A percentile compares a stretch with the other conserved stretches of the same genome.
Evolutionary conservation across 2,113 vertebrate species (phyloP).

Genomic region (Pachycephala philippinensis): DNA sequence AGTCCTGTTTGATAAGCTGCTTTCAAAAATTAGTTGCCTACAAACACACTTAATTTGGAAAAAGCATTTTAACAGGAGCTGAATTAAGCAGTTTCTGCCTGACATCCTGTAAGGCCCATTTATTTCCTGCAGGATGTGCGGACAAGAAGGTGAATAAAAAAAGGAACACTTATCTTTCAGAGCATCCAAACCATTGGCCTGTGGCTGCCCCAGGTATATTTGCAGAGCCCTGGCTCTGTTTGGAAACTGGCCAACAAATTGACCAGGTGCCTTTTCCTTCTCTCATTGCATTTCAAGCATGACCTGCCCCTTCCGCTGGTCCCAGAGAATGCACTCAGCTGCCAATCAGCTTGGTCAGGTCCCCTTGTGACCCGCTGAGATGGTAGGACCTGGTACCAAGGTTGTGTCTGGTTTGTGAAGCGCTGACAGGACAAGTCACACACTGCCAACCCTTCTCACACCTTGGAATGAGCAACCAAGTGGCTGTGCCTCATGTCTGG

Average conservation of each 20-base stretch:
- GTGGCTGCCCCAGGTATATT: background rate
- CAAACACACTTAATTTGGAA: background rate
- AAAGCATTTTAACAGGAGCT: background rate
- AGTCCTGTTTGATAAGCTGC: background rate
- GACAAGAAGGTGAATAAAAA: background rate
- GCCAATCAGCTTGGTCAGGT: background rate
- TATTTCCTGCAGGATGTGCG: background rate
- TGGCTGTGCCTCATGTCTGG: background rate
- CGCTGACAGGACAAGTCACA: background rate
- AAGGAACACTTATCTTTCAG: background rate
- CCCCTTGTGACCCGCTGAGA: background rate
- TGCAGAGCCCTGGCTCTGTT: background rate
- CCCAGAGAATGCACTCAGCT: background rate
- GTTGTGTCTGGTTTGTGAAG: background rate
- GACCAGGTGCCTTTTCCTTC: background rate
- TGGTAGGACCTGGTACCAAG: background rate
- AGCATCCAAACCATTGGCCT: background rate
- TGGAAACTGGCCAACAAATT: background rate
- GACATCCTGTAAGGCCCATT: background rate
- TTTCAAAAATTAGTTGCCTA: constrained; percentile 26
- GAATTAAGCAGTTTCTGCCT: background rate
- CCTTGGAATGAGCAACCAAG: background rate
- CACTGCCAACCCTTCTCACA: background rate
- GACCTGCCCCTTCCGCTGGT: background rate
- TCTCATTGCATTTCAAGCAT: background rate